Evolutionary conservation across 2,888 invertebrate genomes (phyloP), one percentile per base, ranked within the genome.

Genomic region (Acanthosoma haemorrhoidale): DNA sequence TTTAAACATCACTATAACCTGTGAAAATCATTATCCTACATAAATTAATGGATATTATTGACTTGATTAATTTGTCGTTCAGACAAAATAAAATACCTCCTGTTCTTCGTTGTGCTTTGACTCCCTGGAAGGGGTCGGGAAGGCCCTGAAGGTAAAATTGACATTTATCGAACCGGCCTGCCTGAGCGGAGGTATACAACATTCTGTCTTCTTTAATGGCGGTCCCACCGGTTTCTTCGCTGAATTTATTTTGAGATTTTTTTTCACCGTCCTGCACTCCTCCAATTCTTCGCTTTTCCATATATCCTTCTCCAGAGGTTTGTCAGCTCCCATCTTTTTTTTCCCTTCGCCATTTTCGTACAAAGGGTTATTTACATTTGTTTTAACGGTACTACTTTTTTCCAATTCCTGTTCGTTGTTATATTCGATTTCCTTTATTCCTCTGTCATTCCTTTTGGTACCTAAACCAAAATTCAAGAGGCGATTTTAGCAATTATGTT

Each of bases 81-180:
- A n/a, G n/a, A n/a, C n/a, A n/a, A n/a, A n/a, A n/a, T n/a, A n/a
- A n/a, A n/a, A n/a, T 76, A 84, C 86, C 79, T 89, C 87, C 75
- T 90, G 85, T 79, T 94, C 93, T 77, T 89, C 87, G 0, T 82
- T 80, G 15, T 84, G 82, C 61, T 83, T 82, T 1, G 91, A 91
- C 79, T 92, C 91, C 72, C 93, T 82, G 66, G 87, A 87, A 0
- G 94, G 93, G 1, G 94, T 93, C 1, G 91, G 89, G 78, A 94
- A 92, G 21, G 84, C 84, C 69, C 94, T 82, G 9, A 87, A 85
- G 0, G 92, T 91, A 77, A 92, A 92, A 32, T 81, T 64, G 32
- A 66, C 59, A 18, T 32, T 59, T 25, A 73, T 73, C n/a, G 15
- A 41, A 2, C 63, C 68, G 21, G 21, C 57, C 11, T 5, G 3